Base-by-base conservation (phyloP, 2,113 vertebrate species). In the Microtus montanus region DNA sequence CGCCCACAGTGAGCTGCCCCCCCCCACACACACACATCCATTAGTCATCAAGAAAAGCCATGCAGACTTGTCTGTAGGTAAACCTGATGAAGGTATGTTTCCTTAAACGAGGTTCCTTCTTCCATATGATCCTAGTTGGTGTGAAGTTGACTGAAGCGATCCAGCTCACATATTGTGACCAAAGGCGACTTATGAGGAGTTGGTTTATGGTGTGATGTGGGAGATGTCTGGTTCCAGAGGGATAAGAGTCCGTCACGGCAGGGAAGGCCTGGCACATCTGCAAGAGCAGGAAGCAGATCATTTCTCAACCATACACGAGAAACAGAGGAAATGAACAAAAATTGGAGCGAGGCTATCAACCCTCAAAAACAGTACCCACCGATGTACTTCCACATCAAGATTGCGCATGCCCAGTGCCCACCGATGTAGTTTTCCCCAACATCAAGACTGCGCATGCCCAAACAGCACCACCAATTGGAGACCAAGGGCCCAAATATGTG, bases 371-470 rank as follows among this genome's bases (percentile, higher is more conserved):
- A 4, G 35, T 61, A 22, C 52, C 33, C 15, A 54, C 54, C 15
- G 4, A 54, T 15, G 52, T 54, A 54, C 52, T 54, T 15, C 52
- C 3, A 14, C 52, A 54, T 58, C 54, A 58, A 58, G 17, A 58
- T 20, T 58, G 54, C 17, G 1, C 54, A 58, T 19, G 54, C 54
- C 54, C 20, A 3, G 35, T 61, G 35, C 52, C 33, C 35, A 82
- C 20, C 1, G 3, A 41, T 13, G 22, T 15, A 9, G 0, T 58
- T 15, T 2, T 3, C 49, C 33, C 24, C 63, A 49, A 49, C 33
- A 49, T 10, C 28, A 78, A 54, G 78, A 33, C 77, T 80, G 19
- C 11, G 0, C 52, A 24, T 38, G 49, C 8, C 49, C 52, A 54
- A 15, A 28, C 75, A 33, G 75, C 38, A 30, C 14, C n/a, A 64